A percentile compares a stretch with the other conserved stretches of the same genome.
Evolutionary conservation across 2,113 vertebrate species (phyloP).

Genomic region (Hippocampus mohnikei): DNA sequence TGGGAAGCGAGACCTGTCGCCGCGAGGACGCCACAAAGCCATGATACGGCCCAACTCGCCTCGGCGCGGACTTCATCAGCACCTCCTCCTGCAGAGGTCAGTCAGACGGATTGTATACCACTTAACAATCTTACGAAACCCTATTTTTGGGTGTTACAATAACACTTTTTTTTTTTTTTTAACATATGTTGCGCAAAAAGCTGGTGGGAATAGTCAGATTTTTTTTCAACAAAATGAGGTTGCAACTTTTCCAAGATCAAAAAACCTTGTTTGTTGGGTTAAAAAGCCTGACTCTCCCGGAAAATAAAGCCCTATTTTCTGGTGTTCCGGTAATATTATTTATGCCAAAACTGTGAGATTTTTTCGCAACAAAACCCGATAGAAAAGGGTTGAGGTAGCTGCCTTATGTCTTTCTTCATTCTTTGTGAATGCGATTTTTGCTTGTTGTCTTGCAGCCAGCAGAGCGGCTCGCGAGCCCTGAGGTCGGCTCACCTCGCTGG

Average conservation of each 20-base stretch:
- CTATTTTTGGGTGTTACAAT: too few relatives aligned
- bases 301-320: background rate
- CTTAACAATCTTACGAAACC: too few relatives aligned
- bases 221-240: too few relatives aligned
- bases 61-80: slow-evolving; percentile 74
- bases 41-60: slow-evolving; percentile 84
- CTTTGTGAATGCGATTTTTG: background rate
- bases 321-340: background rate
- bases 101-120: background rate
- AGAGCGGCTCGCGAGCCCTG: slow-evolving; percentile 75
- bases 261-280: background rate
- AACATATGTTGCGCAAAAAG: too few relatives aligned
- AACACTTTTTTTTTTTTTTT: too few relatives aligned
- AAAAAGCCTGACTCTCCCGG: background rate
- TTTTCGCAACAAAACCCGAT: too few relatives aligned
- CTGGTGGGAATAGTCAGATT: too few relatives aligned
- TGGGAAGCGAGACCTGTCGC: slow-evolving; percentile 84
- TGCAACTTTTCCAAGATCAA: too few relatives aligned
- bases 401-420: too few relatives aligned
- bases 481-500: slow-evolving; percentile 71
- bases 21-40: slow-evolving; percentile 84
- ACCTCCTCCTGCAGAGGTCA: slow-evolving; percentile 56
- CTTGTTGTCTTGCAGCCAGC: slow-evolving; percentile 42
- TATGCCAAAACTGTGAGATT: too few relatives aligned
- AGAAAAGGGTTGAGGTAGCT: too few relatives aligned